Base-by-base conservation (phyloP, 2,888 invertebrate genomes). In the Labia minor region DNA sequence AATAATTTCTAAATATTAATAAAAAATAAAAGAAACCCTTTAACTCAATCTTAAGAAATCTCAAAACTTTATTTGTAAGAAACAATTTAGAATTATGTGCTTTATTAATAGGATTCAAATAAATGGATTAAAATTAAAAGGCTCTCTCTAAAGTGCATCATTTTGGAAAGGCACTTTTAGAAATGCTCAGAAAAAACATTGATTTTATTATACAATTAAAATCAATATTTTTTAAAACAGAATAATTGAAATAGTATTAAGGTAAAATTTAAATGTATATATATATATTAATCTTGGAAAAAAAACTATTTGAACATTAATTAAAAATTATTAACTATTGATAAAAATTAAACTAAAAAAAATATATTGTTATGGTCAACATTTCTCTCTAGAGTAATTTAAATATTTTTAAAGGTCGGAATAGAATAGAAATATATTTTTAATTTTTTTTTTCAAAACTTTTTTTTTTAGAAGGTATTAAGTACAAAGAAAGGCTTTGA, bases 401-500 rank as follows among this genome's bases (percentile, higher is more conserved):
- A 8, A 8, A 49, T n/a, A n/a, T 21, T 14, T 63, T 21, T 64
- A 11, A 11, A 19, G 64, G 64, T 64, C 64, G 26, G 26, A 64
- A 21, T 64, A 63, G 63, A 1, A n/a, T 20, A 18, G 8, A 63
- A 63, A 14, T 63, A 19, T 18, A 63, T 20, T 14, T 18, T 63
- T 20, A 19, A 64, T 18, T n/a, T 21, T 20, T 16, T 62, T 14
- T 16, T 19, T n/a, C n/a, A n/a, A n/a, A n/a, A n/a, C n/a, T n/a
- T 18, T 20, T 20, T 21, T 11, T 1, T 26, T 64, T 64, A 64
- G 21, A 33, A 33, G 64, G 64, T 18, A 67, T 69, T 69, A 69
- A 69, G 69, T 69, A 69, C 69, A 69, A 69, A 68, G 61, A 37
- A 68, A 68, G 64, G 65, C 68, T 67, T 65, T 69, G 69, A 69